These are phyloP conservation scores for Drosophila obscura DNA, from an alignment of 1,140 invertebrate genomes.

Conservation along the genomic window DNA sequence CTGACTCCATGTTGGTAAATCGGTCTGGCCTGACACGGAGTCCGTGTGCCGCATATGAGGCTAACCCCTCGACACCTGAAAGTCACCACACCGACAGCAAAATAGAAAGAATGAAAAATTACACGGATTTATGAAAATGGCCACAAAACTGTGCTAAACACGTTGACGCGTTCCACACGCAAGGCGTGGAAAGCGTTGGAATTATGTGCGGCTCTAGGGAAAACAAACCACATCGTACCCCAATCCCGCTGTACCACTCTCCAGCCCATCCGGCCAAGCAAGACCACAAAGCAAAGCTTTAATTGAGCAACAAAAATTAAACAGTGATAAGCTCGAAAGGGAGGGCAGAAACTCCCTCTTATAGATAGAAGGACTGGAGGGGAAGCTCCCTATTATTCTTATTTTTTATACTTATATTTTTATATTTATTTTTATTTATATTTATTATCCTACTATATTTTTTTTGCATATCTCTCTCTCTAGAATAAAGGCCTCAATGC, in stretches of 20 bases:
- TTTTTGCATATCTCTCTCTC: too few relatives aligned
- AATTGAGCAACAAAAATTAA: slow-evolving; percentile 59
- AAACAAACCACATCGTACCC: not conserved
- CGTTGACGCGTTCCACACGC: slow-evolving; percentile 67
- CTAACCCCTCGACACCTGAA: slow-evolving; percentile 7
- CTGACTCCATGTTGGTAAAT: slow-evolving; percentile 26
- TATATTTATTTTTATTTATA: too few relatives aligned
- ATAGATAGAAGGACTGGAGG: too few relatives aligned
- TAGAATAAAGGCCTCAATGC: too few relatives aligned
- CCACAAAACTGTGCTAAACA: slow-evolving; percentile 74
- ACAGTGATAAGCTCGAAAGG: slow-evolving; percentile 36
- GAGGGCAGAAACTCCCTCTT: too few relatives aligned
- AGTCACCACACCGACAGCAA: slow-evolving; percentile 25
- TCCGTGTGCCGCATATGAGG: slow-evolving; percentile 3
- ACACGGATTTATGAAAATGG: slow-evolving; percentile 68
- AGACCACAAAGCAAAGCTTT: slow-evolving; percentile 26
- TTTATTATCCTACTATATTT: too few relatives aligned
- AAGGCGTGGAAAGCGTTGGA: slow-evolving; percentile 34
- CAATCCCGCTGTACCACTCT: not conserved
- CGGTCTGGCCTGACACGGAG: slow-evolving; percentile 18
- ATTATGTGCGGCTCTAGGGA: slow-evolving; percentile 47
- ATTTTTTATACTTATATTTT: too few relatives aligned
- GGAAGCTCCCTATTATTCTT: not conserved
- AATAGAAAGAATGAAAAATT: slow-evolving; percentile 39
- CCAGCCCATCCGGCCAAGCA: too few relatives aligned